Evolutionary conservation across 1,140 invertebrate species (phyloP).

Genomic region (Colletes latitarsis): DNA sequence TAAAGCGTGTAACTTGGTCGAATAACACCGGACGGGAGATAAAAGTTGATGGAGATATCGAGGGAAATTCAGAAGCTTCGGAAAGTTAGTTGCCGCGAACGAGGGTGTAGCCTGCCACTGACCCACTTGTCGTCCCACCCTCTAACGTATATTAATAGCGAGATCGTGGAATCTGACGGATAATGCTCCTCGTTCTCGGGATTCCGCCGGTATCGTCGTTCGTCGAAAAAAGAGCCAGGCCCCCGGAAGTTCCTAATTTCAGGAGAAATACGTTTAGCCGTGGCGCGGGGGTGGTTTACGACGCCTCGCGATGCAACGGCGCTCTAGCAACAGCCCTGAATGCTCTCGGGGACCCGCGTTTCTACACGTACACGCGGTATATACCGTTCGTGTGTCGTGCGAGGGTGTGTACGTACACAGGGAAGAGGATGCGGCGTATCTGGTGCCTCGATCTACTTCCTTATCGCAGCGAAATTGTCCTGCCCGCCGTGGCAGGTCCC

Average conservation of each 20-base stretch:
- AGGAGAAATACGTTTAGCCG: slow-evolving; percentile 25
- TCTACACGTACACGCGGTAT: not conserved
- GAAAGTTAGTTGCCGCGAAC: not conserved
- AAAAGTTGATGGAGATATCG: slow-evolving; percentile 3
- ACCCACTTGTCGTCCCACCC: slow-evolving; percentile 4
- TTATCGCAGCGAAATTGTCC: slow-evolving; percentile 76
- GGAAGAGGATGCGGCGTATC: slow-evolving; percentile 62
- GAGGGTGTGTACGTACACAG: not conserved
- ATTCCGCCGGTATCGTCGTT: not conserved
- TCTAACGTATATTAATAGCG: slow-evolving; percentile 20
- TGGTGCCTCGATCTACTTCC: slow-evolving; percentile 71
- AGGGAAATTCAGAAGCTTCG: not conserved
- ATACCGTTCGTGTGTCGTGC: not conserved
- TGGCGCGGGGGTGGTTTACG: slow-evolving; percentile 11
- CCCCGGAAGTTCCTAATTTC: slow-evolving; percentile 28
- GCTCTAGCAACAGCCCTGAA: not conserved
- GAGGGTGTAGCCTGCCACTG: not conserved
- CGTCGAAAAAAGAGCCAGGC: slow-evolving; percentile 8
- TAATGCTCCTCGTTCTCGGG: not conserved
- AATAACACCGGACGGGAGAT: not conserved
- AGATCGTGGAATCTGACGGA: slow-evolving; percentile 11
- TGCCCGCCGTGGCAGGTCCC: slow-evolving; percentile 66
- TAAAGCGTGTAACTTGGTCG: not conserved
- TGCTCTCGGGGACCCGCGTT: not conserved
- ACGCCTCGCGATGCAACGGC: not conserved